Evolutionary conservation across 2,888 invertebrate species (phyloP), one percentile per base, ranked within the genome.

Genomic region (Megalurothrips usitatus): DNA sequence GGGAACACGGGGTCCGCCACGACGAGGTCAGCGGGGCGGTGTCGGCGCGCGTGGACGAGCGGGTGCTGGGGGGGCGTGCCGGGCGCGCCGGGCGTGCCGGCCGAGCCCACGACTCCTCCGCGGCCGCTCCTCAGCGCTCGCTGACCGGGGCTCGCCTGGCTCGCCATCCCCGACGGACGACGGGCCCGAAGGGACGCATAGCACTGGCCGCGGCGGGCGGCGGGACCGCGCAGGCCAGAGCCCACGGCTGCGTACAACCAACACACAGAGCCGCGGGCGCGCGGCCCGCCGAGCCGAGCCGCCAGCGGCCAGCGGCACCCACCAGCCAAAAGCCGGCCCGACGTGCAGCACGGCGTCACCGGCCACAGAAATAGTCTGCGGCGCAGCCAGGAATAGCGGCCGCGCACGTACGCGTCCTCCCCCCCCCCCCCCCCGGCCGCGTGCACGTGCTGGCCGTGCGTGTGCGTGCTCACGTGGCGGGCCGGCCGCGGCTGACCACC

Each of bases 281-380:
- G 34, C 34, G 6, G 3, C 34, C 34, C 34, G 34, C 34, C 34
- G 6, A 81, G 43, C 58, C 34, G 82, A 81, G 80, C 81, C 81
- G 83, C 84, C 85, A 86, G 85, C 34, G 2, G 34, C 34, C 3
- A 43, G 34, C 34, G 34, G 34, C 34, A 43, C 34, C 34, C 34
- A 43, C 34, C 34, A 43, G 34, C 34, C 34, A 43, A 43, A 43
- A 43, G 34, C 34, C 34, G 83, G 83, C 80, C 86, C 85, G 81
- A 85, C 86, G 81, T 87, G 87, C 52, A 86, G 86, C 17, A 86
- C 86, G 79, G 85, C 85, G 80, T 85, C 85, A 52, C 85, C 84
- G 84, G 26, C 86, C 86, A 80, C 81, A 82, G 80, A 85, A 84
- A 83, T 80, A 81, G 81, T 81, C 52, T 52, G 63, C 80, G 80